Conservation (phyloP, 2,888 invertebrate genomes). For the Gryllus longicercus region DNA sequence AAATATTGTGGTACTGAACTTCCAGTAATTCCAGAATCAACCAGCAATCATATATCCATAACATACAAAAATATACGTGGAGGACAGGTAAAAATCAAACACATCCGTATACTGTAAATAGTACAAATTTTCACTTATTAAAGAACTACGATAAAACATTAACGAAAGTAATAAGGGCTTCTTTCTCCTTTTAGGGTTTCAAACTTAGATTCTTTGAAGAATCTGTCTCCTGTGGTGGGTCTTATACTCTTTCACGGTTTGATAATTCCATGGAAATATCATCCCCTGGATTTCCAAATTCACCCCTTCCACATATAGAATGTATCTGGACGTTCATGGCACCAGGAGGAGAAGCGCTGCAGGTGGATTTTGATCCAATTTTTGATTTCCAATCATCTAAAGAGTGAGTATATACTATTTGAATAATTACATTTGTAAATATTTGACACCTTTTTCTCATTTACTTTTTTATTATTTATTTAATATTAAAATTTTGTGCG, state of each 20-base stretch:
- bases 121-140: too few species aligned
- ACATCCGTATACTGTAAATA: too few species aligned
- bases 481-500: too few species aligned
- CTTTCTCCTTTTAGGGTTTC: constrained; percentile 46
- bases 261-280: constrained; percentile 56
- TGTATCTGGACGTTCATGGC: constrained; percentile 77
- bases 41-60: constrained; percentile 61
- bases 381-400: constrained; percentile 61
- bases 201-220: constrained; percentile 59
- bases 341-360: constrained; percentile 68
- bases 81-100: background rate
- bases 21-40: constrained; percentile 53
- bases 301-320: constrained; percentile 73
- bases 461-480: too few species aligned
- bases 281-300: constrained; percentile 78
- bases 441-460: too few species aligned
- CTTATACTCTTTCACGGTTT: constrained; percentile 54
- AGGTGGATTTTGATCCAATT: constrained; percentile 69
- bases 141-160: too few species aligned
- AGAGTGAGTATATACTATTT: constrained; percentile 26
- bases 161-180: background rate
- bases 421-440: too few species aligned
- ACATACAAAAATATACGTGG: constrained; percentile 41
- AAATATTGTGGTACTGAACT: constrained; percentile 64
- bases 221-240: constrained; percentile 65